Evolutionary conservation across 1,140 invertebrate genomes (phyloP), one percentile per base, ranked within the genome.

Genomic region (Marisa cornuarietis): DNA sequence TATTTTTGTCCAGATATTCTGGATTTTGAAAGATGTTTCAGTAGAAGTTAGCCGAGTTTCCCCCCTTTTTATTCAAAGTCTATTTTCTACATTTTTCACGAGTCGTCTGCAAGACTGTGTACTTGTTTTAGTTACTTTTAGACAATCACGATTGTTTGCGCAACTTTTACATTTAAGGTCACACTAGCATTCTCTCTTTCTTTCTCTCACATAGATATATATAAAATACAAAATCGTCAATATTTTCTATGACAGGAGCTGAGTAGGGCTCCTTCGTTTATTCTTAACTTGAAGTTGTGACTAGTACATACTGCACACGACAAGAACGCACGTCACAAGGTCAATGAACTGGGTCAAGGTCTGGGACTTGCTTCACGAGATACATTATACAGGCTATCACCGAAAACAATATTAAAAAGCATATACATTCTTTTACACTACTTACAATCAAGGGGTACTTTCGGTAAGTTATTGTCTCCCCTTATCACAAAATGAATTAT

Each of bases 221-320:
- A 14, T 6, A n/a, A 31, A 68, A n/a, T 11, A 1, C 65, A 3
- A 68, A 5, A 5, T n/a, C 65, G 26, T 68, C 11, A n/a, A 68
- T 68, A 24, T 18, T 11, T 31, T n/a, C 65, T 68, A 68, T 68
- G 13, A 31, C 65, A 68, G 65, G 26, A 31, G 65, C 65, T 31
- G 22, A 11, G 26, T n/a, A 14, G 1, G 54, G 11, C 54, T 11
- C 65, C 65, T 68, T n/a, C 65, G 11, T 31, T 68, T 68, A 24
- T 24, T 68, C 11, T n/a, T 68, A 11, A 31, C 11, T 31, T 31
- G 22, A 24, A 68, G 65, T 68, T 22, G 26, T 68, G 65, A 31
- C 26, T n/a, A 68, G n/a, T 68, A 68, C n/a, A 68, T 14, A 68
- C 65, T 68, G 65, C 65, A 68, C 65, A 68, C 65, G 65, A 68